Evolutionary conservation across 2,113 vertebrate genomes (phyloP), one percentile per base, ranked within the genome.

Genomic region (Lynx canadensis): DNA sequence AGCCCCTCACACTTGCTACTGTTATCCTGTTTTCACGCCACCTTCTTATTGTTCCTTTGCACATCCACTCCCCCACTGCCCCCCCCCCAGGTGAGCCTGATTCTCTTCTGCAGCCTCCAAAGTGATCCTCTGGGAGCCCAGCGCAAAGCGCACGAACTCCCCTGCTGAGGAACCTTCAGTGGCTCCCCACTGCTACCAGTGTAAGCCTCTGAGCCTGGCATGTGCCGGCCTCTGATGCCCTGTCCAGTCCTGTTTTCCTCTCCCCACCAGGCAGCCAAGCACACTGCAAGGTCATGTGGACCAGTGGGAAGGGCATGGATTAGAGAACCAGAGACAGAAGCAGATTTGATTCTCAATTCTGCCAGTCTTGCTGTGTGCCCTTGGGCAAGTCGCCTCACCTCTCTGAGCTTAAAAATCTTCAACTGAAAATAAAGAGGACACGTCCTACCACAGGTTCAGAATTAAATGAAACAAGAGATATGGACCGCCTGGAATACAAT

Each of bases 341-440:
- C 5, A n/a, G 48, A 38, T 36, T 25, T 63, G 52, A 79, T 66
- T 74, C 78, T 41, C 66, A 36, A 69, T 52, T 79, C 66, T 84
- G 63, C 50, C 50, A 41, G 31, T 41, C 60, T 95, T 82, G 65
- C 65, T 95, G 52, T 66, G 52, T 94, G 85, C 33, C 76, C 38
- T 29, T 31, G 57, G 50, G n/a, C 65, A 94, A 93, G 48, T 91
- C 31, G 1, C 63, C 23, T 85, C 52, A 41, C 31, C 14, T 97
- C 79, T 91, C 97, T 90, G 97, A 96, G 68, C 86, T 96, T 91
- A 63, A 41, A 63, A 87, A 36, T 79, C 88, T 89, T 88, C 84
- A 71, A 2, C n/a, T 86, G 27, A 36, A 91, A 33, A 85, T 48
- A 96, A 50, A 71, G 36, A 6, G 71, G 86, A 48, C 1, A 27